phyloP scores from a whole-genome alignment of 1,140 invertebrate species.

The Mycetomoellerius zeteki region DNA sequence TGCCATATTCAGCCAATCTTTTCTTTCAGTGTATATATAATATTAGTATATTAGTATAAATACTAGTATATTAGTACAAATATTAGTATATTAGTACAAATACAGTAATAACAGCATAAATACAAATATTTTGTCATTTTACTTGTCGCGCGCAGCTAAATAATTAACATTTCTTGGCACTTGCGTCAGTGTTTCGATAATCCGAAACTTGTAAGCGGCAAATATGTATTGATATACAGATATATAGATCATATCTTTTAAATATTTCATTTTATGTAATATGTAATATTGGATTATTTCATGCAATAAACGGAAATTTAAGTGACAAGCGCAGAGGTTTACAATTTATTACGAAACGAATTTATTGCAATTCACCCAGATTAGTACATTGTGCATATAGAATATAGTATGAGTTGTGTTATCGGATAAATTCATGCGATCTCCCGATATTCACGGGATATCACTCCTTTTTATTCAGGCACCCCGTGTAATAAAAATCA shows the following conservation, averaged over 20 bases:
- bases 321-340: slow-evolving; percentile 16
- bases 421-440: slow-evolving; percentile 12
- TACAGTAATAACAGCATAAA: not conserved
- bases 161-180: not conserved
- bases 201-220: not conserved
- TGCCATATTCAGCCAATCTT: too few relatives aligned
- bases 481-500: slow-evolving; percentile 43
- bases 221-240: not conserved
- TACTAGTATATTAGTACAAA: too few relatives aligned
- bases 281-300: slow-evolving; percentile 29
- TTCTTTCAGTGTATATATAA: too few relatives aligned
- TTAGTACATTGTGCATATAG: slow-evolving; percentile 13
- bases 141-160: not conserved
- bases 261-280: slow-evolving; percentile 1
- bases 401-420: not conserved
- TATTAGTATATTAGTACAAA: not conserved
- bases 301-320: slow-evolving; percentile 18
- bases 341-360: slow-evolving; percentile 45
- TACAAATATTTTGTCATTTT: not conserved
- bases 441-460: slow-evolving; percentile 35
- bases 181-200: too few relatives aligned
- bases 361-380: slow-evolving; percentile 47
- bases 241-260: not conserved
- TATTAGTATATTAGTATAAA: too few relatives aligned
- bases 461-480: not conserved